phyloP scores from a whole-genome alignment of 1,140 invertebrate species.

The Harlomillsia oculata region DNA sequence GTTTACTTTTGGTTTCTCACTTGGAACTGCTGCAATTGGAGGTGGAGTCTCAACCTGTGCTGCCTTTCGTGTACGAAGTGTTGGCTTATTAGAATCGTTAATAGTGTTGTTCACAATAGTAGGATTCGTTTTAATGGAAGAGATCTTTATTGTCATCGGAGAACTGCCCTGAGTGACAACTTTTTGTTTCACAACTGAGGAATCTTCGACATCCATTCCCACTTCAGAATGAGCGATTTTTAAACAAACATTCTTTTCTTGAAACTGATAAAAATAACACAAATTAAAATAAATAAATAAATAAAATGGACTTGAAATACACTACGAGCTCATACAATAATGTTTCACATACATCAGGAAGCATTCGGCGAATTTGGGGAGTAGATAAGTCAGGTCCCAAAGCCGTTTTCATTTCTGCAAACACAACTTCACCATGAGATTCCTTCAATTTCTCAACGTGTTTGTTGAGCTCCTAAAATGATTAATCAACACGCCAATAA shows the following conservation, averaged over 20 bases:
- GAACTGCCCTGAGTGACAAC: slow-evolving; percentile 18
- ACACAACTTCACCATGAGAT: slow-evolving; percentile 66
- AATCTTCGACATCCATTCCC: not conserved
- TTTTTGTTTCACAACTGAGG: too few relatives aligned
- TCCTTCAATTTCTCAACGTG: slow-evolving; percentile 62
- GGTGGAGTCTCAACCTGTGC: not conserved
- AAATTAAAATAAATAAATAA: too few relatives aligned
- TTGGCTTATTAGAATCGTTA: not conserved
- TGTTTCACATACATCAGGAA: slow-evolving; percentile 23
- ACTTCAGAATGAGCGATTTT: too few relatives aligned
- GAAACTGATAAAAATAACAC: too few relatives aligned
- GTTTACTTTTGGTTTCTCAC: slow-evolving; percentile 7
- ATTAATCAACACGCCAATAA: not conserved
- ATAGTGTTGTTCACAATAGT: slow-evolving; percentile 27
- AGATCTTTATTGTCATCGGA: slow-evolving; percentile 30
- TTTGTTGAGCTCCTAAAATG: slow-evolving; percentile 52
- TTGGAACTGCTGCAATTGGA: not conserved
- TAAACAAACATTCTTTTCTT: too few relatives aligned
- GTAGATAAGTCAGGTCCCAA: slow-evolving; percentile 36
- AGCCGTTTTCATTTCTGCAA: slow-evolving; percentile 59
- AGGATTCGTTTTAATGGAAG: slow-evolving; percentile 32
- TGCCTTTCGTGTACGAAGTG: not conserved
- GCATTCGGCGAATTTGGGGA: slow-evolving; percentile 24
- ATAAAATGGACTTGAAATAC: too few relatives aligned
- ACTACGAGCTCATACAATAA: not conserved